Evolutionary conservation across 2,888 invertebrate species (phyloP).

Genomic region (Endomychus coccineus): DNA sequence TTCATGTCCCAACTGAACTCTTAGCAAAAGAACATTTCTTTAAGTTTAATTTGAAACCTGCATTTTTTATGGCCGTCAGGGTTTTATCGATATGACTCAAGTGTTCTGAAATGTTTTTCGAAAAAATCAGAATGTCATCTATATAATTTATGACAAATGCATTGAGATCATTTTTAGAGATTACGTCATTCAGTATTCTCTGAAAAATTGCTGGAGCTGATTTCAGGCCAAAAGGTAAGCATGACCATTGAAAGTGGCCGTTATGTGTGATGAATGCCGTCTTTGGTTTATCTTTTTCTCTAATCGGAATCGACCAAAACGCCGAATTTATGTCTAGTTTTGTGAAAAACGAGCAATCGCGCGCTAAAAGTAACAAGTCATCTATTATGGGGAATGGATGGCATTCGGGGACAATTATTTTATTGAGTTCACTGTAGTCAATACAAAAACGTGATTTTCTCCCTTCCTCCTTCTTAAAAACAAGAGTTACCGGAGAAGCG

Average conservation of each 20-base stretch:
- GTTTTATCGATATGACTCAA: slow-evolving; percentile 14
- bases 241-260: slow-evolving; percentile 23
- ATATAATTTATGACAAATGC: slow-evolving; percentile 21
- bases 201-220: slow-evolving; percentile 22
- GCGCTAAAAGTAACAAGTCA: slow-evolving; percentile 29
- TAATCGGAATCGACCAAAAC: slow-evolving; percentile 35
- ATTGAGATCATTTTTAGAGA: slow-evolving; percentile 17
- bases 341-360: slow-evolving; percentile 31
- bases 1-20: slow-evolving; percentile 13
- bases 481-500: no score
- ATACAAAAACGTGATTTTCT: slow-evolving; percentile 7
- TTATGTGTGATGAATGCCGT: slow-evolving; percentile 25
- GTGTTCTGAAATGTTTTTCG: slow-evolving; percentile 20
- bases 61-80: slow-evolving; percentile 9
- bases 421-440: slow-evolving; percentile 12
- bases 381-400: slow-evolving; percentile 33
- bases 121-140: slow-evolving; percentile 24
- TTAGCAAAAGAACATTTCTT: slow-evolving; percentile 14
- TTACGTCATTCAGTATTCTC: slow-evolving; percentile 18
- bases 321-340: slow-evolving; percentile 35
- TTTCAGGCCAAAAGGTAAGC: slow-evolving; percentile 23
- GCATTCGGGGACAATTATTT: slow-evolving; percentile 29
- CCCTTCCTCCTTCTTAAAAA: no score
- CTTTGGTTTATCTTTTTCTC: slow-evolving; percentile 31
- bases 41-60: slow-evolving; percentile 17